Evolutionary conservation across 2,888 invertebrate species (phyloP), one percentile per base, ranked within the genome.

Genomic region (Oscheius myriophilus): DNA sequence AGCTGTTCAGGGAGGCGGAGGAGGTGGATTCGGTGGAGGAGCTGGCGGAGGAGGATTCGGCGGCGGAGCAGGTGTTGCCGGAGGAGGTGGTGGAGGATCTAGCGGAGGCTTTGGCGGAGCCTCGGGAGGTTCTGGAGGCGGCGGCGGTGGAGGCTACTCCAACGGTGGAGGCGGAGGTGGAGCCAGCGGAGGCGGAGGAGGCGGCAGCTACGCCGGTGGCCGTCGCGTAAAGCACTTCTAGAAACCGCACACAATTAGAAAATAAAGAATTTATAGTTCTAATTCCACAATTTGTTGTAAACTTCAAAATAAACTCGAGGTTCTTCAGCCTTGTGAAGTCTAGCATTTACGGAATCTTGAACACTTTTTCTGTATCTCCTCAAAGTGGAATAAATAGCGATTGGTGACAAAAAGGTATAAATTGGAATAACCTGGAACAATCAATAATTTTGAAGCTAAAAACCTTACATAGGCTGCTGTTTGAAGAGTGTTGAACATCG

Each of bases 221-320:
- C 33, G 33, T 33, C 33, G 33, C 33, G 33, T 33, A 3, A 33
- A 33, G 33, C 33, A 33, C 33, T 9, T 33, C 33, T 33, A 33
- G 33, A 33, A 6, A 3, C 33, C 9, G 3, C 9, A 33, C 4
- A 33, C 3, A 33, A 3, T 6, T 9, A 33, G 33, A 18, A 46
- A 46, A 11, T 46, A 46, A 46, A 46, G 46, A 46, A 3, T 46
- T 46, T 11, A n/a, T 25, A 14, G n/a, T n/a, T n/a, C 12, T 12
- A 51, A 51, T 14, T 61, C 61, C 61, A 61, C 61, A 61, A 26
- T 46, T 61, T 61, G 49, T 61, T 61, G 21, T 61, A 61, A 1
- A 39, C 49, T 18, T 61, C 61, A 26, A 49, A 61, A 39, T 61
- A 61, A 33, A 46, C 49, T 26, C 33, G 26, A 18, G 49, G 46